Evolutionary conservation across 2,888 invertebrate genomes (phyloP).

Genomic region (Halictus ligatus): DNA sequence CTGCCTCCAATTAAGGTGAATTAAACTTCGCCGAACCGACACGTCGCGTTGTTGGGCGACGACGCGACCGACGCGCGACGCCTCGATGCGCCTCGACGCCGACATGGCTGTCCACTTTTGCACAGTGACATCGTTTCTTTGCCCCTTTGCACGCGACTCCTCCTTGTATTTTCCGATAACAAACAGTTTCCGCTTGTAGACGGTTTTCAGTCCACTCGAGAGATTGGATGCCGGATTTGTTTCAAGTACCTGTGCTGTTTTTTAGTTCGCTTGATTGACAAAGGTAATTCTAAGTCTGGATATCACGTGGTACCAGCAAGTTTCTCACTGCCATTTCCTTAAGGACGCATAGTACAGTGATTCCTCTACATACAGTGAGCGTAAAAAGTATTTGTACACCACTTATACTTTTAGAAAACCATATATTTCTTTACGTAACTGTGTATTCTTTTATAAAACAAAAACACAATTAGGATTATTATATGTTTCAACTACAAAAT

Average conservation of each 20-base stretch:
- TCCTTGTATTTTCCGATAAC: not conserved
- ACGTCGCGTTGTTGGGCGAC: not conserved
- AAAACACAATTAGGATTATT: no score
- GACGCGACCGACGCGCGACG: not conserved
- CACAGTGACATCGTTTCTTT: conserved; percentile 3
- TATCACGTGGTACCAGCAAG: no score
- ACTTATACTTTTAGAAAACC: no score
- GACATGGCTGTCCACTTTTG: not conserved
- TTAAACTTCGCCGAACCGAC: conserved; percentile 22
- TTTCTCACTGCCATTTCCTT: no score
- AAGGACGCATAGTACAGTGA: no score
- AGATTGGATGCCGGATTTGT: not conserved
- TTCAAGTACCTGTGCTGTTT: not conserved
- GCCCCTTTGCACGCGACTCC: not conserved
- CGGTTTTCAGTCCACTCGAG: not conserved
- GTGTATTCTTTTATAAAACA: no score
- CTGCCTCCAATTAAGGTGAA: conserved; percentile 26
- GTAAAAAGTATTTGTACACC: no score
- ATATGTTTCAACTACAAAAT: no score
- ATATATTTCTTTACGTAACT: no score
- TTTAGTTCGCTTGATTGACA: not conserved
- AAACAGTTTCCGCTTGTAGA: not conserved
- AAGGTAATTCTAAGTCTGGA: no score
- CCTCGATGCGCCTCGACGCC: not conserved
- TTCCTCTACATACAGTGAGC: not conserved